Conservation (phyloP, 2,888 invertebrate species). For the Caenorhabditis drosophilae region DNA sequence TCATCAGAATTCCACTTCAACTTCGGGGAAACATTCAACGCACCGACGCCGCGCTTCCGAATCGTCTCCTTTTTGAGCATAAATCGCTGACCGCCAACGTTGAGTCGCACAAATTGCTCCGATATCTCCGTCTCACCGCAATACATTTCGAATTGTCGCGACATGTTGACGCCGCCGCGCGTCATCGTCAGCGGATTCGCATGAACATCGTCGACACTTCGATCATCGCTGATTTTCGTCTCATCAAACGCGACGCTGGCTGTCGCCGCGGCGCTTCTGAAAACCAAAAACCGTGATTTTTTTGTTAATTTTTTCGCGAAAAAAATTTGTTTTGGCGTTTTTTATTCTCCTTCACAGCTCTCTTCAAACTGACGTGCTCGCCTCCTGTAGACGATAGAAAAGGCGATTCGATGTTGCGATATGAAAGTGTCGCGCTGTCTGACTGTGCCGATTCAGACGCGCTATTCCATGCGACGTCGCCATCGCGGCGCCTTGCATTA, state of each 20-base stretch:
- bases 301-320: too few relatives aligned
- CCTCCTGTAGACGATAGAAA: conserved; percentile 34
- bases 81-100: conserved; percentile 62
- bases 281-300: too few relatives aligned
- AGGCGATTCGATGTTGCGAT: conserved; percentile 32
- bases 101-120: conserved; percentile 52
- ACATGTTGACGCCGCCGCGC: conserved; percentile 2
- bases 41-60: conserved; percentile 33
- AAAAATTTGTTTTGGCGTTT: too few relatives aligned
- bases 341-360: too few relatives aligned
- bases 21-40: too few relatives aligned
- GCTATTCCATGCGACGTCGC: conserved; percentile 62
- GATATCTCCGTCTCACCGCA: conserved; percentile 37
- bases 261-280: conserved; percentile 19
- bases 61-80: conserved; percentile 57
- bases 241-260: too few relatives aligned
- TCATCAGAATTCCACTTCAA: too few relatives aligned
- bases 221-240: too few relatives aligned
- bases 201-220: too few relatives aligned
- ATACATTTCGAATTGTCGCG: conserved; percentile 26
- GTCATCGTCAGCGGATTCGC: too few relatives aligned
- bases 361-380: conserved; percentile 40
- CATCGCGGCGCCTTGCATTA: conserved; percentile 57
- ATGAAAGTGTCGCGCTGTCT: conserved; percentile 17
- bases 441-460: conserved; percentile 58